Evolutionary conservation across 2,113 vertebrate species (phyloP).

Genomic region (human): DNA sequence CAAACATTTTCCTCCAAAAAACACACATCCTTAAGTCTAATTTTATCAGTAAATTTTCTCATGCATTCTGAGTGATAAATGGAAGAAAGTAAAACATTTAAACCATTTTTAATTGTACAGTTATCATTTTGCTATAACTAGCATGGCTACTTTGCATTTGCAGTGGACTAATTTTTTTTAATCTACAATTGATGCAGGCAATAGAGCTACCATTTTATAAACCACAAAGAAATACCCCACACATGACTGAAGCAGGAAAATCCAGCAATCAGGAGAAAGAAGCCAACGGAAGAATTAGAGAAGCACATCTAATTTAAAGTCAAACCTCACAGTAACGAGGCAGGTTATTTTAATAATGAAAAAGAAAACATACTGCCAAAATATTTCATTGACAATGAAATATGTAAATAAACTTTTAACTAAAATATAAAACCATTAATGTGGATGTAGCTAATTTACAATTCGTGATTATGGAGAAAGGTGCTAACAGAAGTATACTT

Average conservation of each 20-base stretch:
- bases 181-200: neutral
- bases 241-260: neutral
- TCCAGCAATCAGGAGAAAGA: neutral
- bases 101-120: neutral
- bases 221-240: neutral
- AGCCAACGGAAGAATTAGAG: neutral
- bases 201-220: neutral
- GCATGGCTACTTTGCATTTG: neutral
- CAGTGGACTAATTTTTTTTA: neutral
- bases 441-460: neutral
- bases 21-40: slow-evolving; percentile 24
- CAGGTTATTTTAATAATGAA: neutral
- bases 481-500: neutral
- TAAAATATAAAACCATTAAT: neutral
- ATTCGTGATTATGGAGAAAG: neutral
- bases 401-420: neutral
- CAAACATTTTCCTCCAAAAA: slow-evolving; percentile 3
- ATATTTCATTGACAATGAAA: neutral
- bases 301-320: neutral
- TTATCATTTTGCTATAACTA: neutral
- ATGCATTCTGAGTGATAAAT: neutral
- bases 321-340: neutral
- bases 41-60: neutral
- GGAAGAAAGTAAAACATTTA: slow-evolving; percentile 6
- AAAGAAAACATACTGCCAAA: neutral